These are phyloP conservation scores for Nothura maculosa DNA, from an alignment of 2,797 vertebrate genomes.

Conservation along the genomic window DNA sequence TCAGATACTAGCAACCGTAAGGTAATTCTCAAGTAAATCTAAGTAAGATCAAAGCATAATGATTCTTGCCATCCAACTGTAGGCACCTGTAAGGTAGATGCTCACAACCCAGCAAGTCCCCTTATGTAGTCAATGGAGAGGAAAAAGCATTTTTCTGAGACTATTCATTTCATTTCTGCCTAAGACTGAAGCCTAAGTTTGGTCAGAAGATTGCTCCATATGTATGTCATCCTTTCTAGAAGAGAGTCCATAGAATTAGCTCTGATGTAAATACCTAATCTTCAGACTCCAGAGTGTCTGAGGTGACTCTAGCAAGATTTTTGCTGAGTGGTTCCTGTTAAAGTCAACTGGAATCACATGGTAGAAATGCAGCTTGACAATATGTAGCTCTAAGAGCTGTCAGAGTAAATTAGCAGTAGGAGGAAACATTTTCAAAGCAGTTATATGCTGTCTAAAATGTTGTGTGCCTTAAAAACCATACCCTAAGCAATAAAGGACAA, in stretches of 20 bases:
- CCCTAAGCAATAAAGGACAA: background rate
- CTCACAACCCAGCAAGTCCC: accelerated
- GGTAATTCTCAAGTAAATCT: background rate
- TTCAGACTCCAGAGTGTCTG: background rate
- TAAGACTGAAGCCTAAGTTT: background rate
- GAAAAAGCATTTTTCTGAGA: background rate
- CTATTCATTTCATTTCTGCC: background rate
- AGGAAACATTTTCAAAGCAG: background rate
- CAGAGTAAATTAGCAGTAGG: background rate
- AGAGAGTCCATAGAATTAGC: background rate
- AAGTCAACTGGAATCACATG: background rate
- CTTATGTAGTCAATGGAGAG: background rate
- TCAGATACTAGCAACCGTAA: background rate
- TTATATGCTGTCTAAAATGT: slow-evolving; percentile 13
- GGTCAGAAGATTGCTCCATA: background rate
- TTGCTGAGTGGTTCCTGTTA: background rate
- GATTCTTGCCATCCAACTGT: background rate
- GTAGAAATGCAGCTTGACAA: background rate
- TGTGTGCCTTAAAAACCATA: slow-evolving; percentile 16
- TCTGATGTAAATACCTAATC: background rate
- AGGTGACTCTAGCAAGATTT: background rate
- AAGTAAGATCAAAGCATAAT: background rate
- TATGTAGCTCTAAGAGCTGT: background rate
- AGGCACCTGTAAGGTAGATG: background rate
- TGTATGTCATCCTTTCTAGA: background rate